These are phyloP conservation scores for Sialis fuliginosa DNA, from an alignment of 2,888 invertebrate genomes.

Conservation along the genomic window DNA sequence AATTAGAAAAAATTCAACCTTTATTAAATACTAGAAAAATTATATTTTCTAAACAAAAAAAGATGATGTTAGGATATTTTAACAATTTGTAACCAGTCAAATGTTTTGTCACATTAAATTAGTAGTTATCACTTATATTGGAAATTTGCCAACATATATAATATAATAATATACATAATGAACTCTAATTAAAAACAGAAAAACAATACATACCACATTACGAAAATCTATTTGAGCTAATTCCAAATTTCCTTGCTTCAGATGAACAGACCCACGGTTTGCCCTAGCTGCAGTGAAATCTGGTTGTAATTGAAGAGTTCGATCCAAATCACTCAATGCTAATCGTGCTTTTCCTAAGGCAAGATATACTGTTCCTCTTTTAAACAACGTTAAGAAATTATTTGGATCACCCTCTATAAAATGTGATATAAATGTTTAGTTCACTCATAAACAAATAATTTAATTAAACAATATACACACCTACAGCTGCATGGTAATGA, in stretches of 20 bases:
- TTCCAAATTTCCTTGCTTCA: conserved; percentile 76
- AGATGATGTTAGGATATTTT: too few species aligned
- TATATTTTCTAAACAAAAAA: too few species aligned
- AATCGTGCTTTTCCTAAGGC: conserved; percentile 91
- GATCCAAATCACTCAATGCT: conserved; percentile 84
- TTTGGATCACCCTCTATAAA: conserved; percentile 80
- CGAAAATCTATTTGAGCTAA: conserved; percentile 69
- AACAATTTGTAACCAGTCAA: too few species aligned
- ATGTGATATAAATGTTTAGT: conserved; percentile 7
- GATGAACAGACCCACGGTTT: conserved; percentile 64
- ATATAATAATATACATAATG: too few species aligned
- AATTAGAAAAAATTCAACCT: too few species aligned
- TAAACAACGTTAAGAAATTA: conserved; percentile 92
- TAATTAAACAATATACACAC: conserved; percentile 30
- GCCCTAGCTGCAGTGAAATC: conserved; percentile 79
- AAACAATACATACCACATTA: conserved; percentile 53
- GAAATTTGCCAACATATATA: too few species aligned
- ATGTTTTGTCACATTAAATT: too few species aligned
- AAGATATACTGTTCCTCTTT: conserved; percentile 88
- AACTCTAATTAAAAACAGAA: conserved; percentile 3
- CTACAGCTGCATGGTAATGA: conserved; percentile 96
- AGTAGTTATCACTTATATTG: too few species aligned
- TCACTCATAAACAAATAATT: not conserved
- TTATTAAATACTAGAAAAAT: too few species aligned
- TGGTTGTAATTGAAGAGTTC: conserved; percentile 82